Evolutionary conservation across 2,888 invertebrate species (phyloP).

Genomic region (Drosophila subsilvestris): DNA sequence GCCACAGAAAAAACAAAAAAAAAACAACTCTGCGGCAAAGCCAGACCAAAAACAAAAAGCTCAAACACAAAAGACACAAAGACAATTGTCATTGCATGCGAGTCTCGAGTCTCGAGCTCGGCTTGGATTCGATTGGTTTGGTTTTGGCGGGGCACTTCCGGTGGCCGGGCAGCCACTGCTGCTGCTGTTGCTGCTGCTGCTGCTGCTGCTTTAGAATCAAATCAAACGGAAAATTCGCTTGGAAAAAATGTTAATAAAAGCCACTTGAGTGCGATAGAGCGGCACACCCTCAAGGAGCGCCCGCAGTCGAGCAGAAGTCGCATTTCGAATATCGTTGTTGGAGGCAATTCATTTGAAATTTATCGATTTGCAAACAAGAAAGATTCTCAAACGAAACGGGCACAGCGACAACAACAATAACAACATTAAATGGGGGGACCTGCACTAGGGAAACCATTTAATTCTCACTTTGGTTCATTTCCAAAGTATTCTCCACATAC

Average conservation of each 20-base stretch:
- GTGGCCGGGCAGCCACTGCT: slow-evolving; percentile 61
- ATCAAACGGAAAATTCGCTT: slow-evolving; percentile 76
- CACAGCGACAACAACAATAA: slow-evolving; percentile 9
- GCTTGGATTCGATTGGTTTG: slow-evolving; percentile 47
- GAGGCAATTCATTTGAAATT: slow-evolving; percentile 66
- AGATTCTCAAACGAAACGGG: slow-evolving; percentile 15
- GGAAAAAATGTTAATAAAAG: slow-evolving; percentile 45
- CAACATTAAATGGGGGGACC: slow-evolving; percentile 25
- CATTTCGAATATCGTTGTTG: slow-evolving; percentile 61
- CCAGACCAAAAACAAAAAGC: slow-evolving; percentile 27
- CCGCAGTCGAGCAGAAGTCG: slow-evolving; percentile 62
- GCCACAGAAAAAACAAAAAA: slow-evolving; percentile 6
- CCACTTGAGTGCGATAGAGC: slow-evolving; percentile 26
- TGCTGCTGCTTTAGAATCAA: slow-evolving; percentile 66
- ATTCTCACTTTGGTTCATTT: slow-evolving; percentile 42
- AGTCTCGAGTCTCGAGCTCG: background rate
- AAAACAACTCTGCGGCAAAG: slow-evolving; percentile 46
- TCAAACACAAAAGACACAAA: slow-evolving; percentile 41
- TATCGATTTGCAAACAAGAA: slow-evolving; percentile 69
- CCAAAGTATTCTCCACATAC: slow-evolving; percentile 36
- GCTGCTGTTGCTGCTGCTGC: slow-evolving; percentile 15
- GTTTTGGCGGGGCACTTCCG: slow-evolving; percentile 73
- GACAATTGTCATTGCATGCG: slow-evolving; percentile 47
- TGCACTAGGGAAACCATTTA: slow-evolving; percentile 55
- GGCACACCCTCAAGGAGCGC: slow-evolving; percentile 63